Evolutionary conservation across 2,888 invertebrate species (phyloP), one percentile per base, ranked within the genome.

Genomic region (Gerosis bhagava): DNA sequence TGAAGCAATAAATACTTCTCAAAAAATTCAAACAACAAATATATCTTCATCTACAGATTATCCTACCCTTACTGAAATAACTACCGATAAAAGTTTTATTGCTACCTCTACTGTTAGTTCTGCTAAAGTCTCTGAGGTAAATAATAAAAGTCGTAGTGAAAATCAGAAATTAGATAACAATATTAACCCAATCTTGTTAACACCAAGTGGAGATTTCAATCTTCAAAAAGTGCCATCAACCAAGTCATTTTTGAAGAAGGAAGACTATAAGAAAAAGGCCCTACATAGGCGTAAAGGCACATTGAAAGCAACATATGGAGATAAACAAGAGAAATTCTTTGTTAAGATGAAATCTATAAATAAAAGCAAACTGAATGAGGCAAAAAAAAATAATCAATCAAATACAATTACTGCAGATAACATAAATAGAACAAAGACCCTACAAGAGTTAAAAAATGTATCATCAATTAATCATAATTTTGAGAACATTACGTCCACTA

Each of bases 261-360:
- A 78, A 21, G 77, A 78, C 7, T 47, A 62, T 16, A 80, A 74
- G 54, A 88, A 89, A 53, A 88, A 86, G 39, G 65, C 77, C 11
- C 58, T 81, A 1, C 76, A 82, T 1, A 70, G 89, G 55, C 69
- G 89, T 44, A 89, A 89, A 60, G 89, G 89, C 2, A 89, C 89
- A 2, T 59, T 89, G 0, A 88, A 88, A 66, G 84, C 88, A 21
- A 89, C 89, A 0, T 89, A 89, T 49, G 89, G 89, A n/a, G 83
- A 89, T 29, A 86, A 80, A 63, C 83, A 83, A 52, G 83, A 84
- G 22, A 75, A 74, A 44, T 76, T 80, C 53, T 83, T 82, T 51
- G 49, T 68, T 15, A 76, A 73, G 53, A 25, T 49, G 6, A 59
- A 60, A 50, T 3, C 46, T 17, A n/a, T 31, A 11, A 52, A 53